These are phyloP conservation scores for Echiichthys vipera DNA, from an alignment of 2,797 vertebrate genomes.

Conservation along the genomic window DNA sequence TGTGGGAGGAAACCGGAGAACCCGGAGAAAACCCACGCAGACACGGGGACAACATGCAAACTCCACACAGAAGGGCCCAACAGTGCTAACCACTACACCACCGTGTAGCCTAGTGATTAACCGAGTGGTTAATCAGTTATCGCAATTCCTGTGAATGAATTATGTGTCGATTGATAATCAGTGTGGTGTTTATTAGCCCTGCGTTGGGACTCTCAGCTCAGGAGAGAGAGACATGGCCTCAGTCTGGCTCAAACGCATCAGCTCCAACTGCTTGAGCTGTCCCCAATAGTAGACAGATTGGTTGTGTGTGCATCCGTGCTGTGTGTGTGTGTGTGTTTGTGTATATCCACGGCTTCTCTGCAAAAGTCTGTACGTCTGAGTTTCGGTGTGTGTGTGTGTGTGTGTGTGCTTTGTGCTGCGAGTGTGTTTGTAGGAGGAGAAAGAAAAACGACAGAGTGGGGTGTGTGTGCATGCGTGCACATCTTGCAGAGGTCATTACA, in stretches of 20 bases:
- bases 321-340: slow-evolving; percentile 32
- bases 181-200: too few species aligned
- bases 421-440: slow-evolving; percentile 18
- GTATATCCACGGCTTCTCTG: slow-evolving; percentile 9
- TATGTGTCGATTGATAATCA: not conserved
- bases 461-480: slow-evolving; percentile 50
- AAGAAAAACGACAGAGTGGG: slow-evolving; percentile 21
- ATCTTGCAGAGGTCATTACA: slow-evolving; percentile 79
- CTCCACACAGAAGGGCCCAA: too few species aligned
- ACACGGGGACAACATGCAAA: too few species aligned
- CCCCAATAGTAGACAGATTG: slow-evolving; percentile 14
- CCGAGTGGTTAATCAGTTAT: not conserved
- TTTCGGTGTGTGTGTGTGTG: slow-evolving; percentile 8
- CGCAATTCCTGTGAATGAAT: not conserved
- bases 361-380: slow-evolving; percentile 7
- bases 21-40: too few species aligned
- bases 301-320: slow-evolving; percentile 14
- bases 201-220: too few species aligned
- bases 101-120: too few species aligned
- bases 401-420: slow-evolving; percentile 13
- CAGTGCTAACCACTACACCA: too few species aligned
- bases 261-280: not conserved
- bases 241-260: not conserved
- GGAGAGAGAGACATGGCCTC: not conserved
- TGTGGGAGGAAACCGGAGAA: too few species aligned